Evolutionary conservation across 1,140 invertebrate species (phyloP), one percentile per base, ranked within the genome.

Genomic region (Drosophila sechellia): DNA sequence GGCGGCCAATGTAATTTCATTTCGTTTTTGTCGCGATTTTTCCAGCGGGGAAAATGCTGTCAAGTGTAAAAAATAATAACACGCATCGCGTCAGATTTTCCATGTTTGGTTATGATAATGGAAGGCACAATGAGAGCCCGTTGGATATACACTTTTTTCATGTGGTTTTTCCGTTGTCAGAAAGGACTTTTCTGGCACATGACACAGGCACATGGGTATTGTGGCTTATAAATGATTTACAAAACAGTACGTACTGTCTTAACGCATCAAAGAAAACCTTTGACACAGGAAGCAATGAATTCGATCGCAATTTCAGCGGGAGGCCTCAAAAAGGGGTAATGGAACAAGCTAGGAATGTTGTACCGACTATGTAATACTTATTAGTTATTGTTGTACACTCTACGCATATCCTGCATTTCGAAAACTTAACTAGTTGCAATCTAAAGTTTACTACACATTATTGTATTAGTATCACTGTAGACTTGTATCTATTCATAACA

Each of bases 51-150:
- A 54, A 77, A 72, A 57, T 43, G 52, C 79, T 78, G 79, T 81
- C 73, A 68, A 81, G 58, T 80, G 77, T 57, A 77, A 85, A 84
- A 79, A 68, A 80, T 80, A 85, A 81, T 65, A 85, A 73, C 81
- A 77, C 68, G 77, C 77, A 64, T 77, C 73, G 81, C 78, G 69
- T 69, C 81, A 85, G 81, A 85, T 86, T 86, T 81, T 85, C 73
- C 61, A 81, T 86, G 72, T 78, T 69, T 75, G 61, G 77, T 74
- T 86, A 81, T 86, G 73, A 77, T 81, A 84, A 84, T 84, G 81
- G 76, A 84, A 80, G 27, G 27, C 66, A 69, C 73, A 77, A 81
- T 77, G 81, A 68, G 73, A 58, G 66, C 46, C 31, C 22, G 20
- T 6, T 39, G 64, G 59, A 53, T 76, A 49, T 52, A 27, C 31